These are phyloP conservation scores for Carassius carassius DNA, from an alignment of 2,113 vertebrate genomes.

Conservation along the genomic window DNA sequence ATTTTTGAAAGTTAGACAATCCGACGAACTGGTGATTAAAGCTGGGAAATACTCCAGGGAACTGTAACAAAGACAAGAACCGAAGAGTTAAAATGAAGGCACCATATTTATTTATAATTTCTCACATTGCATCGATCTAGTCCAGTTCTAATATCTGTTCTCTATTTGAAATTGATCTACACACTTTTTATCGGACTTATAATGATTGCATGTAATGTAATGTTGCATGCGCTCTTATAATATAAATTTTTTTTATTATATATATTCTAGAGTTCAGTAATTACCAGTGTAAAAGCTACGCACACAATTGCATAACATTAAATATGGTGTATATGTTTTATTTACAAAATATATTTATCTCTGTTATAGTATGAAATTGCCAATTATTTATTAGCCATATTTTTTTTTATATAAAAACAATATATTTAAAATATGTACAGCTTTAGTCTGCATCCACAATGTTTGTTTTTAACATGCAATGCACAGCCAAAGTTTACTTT, in stretches of 20 bases:
- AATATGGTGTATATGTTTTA: slow-evolving; percentile 18
- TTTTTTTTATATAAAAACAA: slow-evolving; percentile 46
- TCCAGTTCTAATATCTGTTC: neutral
- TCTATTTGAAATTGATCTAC: neutral
- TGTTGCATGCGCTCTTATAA: neutral
- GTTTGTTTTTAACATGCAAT: slow-evolving; percentile 3
- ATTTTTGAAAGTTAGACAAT: neutral
- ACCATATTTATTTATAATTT: slow-evolving; percentile 5
- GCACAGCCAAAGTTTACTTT: slow-evolving; percentile 8
- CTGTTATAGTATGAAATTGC: slow-evolving; percentile 15
- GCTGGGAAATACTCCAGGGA: neutral
- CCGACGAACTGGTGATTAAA: neutral
- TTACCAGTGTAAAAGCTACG: slow-evolving; percentile 25
- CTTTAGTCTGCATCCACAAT: slow-evolving; percentile 31
- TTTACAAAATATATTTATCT: slow-evolving; percentile 48
- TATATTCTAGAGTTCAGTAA: neutral
- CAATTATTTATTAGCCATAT: slow-evolving; percentile 41
- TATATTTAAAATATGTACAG: slow-evolving; percentile 40
- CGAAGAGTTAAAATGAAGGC: neutral
- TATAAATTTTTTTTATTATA: neutral
- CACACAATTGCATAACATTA: slow-evolving; percentile 37
- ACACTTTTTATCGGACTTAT: neutral
- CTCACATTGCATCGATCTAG: neutral
- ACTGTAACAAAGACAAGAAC: neutral
- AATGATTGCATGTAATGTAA: neutral